Evolutionary conservation across 2,113 vertebrate genomes (phyloP).

Genomic region (Cyanocitta stelleri): DNA sequence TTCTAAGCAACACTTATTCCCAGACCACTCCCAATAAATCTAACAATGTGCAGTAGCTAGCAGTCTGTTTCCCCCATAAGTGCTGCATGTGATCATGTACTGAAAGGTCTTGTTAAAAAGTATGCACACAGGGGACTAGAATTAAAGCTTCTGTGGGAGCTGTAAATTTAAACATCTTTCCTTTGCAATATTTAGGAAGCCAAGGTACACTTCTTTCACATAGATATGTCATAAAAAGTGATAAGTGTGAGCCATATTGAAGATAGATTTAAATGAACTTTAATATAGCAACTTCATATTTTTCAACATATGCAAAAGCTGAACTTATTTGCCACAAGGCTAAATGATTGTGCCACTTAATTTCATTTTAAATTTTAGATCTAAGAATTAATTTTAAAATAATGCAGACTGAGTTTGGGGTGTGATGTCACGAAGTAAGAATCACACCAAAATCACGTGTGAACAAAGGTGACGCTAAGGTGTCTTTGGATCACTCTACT

Average conservation of each 20-base stretch:
- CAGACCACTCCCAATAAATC: neutral
- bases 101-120: neutral
- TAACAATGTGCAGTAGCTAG: neutral
- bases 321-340: neutral
- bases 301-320: neutral
- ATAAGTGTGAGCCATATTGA: neutral
- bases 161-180: neutral
- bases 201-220: neutral
- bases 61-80: neutral
- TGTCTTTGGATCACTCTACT: neutral
- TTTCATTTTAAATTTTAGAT: neutral
- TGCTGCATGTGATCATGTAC: neutral
- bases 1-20: neutral
- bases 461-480: neutral
- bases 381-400: neutral
- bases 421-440: accelerated
- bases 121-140: neutral
- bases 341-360: neutral
- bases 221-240: neutral
- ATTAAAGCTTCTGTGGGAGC: neutral
- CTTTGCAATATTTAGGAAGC: neutral
- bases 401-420: neutral
- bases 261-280: neutral
- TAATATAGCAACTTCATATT: neutral
- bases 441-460: neutral